Percentiles rank a stretch among this genome's conserved stretches.
Conservation (phyloP, 2,888 invertebrate species). For the Nemotelus nigrinus region DNA sequence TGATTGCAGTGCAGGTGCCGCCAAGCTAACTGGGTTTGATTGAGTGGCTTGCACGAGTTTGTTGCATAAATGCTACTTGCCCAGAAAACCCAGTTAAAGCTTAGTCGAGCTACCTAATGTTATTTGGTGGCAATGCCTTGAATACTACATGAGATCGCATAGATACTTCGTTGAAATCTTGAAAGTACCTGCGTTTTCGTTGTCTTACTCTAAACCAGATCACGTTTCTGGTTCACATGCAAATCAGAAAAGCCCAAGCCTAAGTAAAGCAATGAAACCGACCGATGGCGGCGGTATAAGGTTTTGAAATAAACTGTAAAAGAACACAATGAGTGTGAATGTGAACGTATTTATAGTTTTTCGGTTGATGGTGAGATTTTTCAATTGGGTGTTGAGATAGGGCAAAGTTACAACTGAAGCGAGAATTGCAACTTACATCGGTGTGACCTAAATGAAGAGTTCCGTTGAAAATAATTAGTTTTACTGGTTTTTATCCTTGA, state of each 20-base stretch:
- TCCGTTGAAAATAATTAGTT: too few relatives aligned
- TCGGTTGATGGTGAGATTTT: neutral
- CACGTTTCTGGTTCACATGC: conserved; percentile 42
- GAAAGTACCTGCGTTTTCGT: neutral
- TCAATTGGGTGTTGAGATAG: neutral
- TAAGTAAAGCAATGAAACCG: neutral
- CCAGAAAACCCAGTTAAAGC: neutral
- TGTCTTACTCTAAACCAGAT: conserved; percentile 28
- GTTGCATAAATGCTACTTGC: conserved; percentile 5
- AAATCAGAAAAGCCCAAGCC: conserved; percentile 28
- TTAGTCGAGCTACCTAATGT: neutral
- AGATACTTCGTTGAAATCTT: too few relatives aligned
- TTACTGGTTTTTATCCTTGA: too few relatives aligned
- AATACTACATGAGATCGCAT: too few relatives aligned
- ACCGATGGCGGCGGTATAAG: neutral
- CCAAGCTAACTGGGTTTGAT: neutral
- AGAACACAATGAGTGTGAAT: conserved; percentile 7
- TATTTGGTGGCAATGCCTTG: too few relatives aligned
- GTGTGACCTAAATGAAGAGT: too few relatives aligned
- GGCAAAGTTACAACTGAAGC: too few relatives aligned
- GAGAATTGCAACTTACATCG: too few relatives aligned
- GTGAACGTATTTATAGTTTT: conserved; percentile 22
- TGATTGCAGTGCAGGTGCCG: neutral
- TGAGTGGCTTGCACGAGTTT: neutral
- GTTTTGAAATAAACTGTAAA: conserved; percentile 21